Conservation (phyloP, 2,888 invertebrate genomes). For the Helobdella robusta region DNA sequence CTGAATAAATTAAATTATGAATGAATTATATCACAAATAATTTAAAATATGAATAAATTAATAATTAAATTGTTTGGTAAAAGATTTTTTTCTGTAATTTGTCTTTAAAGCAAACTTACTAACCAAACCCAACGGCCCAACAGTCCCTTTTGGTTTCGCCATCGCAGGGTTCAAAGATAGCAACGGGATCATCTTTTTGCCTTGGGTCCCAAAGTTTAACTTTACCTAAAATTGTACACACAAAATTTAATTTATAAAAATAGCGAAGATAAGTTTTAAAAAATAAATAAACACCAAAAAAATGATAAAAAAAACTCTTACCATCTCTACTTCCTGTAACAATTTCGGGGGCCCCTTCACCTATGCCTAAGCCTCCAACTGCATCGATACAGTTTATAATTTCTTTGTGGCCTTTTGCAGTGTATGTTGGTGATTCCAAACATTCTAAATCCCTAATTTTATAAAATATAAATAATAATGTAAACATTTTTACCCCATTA, state of each 20-base stretch:
- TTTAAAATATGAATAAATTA: no score
- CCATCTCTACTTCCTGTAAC: constrained; percentile 89
- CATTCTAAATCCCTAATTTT: constrained; percentile 43
- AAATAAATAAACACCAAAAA: neutral
- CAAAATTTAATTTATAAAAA: neutral
- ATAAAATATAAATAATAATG: neutral
- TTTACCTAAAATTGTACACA: constrained; percentile 54
- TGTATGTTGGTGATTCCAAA: constrained; percentile 54
- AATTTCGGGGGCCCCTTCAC: constrained; percentile 86
- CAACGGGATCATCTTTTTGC: constrained; percentile 77
- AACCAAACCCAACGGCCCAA: constrained; percentile 81
- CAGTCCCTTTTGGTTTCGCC: constrained; percentile 65
- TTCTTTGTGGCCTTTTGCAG: constrained; percentile 67
- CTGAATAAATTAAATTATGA: constrained; percentile 39
- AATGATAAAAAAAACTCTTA: constrained; percentile 38
- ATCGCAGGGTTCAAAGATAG: constrained; percentile 71
- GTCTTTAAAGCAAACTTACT: constrained; percentile 24
- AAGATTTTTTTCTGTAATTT: neutral
- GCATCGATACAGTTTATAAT: constrained; percentile 87
- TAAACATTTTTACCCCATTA: neutral
- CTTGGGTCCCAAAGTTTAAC: constrained; percentile 93
- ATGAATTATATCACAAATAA: no score
- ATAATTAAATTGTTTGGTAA: neutral
- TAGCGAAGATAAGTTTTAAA: neutral
- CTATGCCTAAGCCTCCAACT: constrained; percentile 68